Evolutionary conservation across 2,113 vertebrate genomes (phyloP), one percentile per base, ranked within the genome.

Genomic region (Aplodontia rufa): DNA sequence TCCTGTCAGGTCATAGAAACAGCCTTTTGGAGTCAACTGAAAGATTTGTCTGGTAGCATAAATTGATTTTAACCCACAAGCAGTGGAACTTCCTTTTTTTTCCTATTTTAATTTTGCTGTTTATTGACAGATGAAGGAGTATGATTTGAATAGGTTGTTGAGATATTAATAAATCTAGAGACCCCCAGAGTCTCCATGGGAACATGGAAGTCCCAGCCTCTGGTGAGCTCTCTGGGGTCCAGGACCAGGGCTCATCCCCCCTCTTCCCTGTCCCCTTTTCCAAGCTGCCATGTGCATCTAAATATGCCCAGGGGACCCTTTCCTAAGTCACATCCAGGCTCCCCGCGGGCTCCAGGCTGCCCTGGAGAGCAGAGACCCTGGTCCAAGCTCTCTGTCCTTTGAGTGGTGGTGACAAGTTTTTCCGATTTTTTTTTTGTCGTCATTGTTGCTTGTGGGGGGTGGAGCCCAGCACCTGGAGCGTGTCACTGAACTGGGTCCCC

Each of bases 331-430:
- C 66, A 40, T 42, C 13, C 16, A 35, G 78, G 13, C 0, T 7
- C 69, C 5, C 0, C 11, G 0, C 32, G 28, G 55, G 3, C 40
- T 35, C 6, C 16, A 81, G 81, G n/a, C n/a, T 8, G 22, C 72
- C 49, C 58, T 30, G 53, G 76, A 53, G 40, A 71, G 53, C 69
- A 53, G 40, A 71, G 37, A 17, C 51, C 19, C 51, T 12, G 8
- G 4, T 0, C 40, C 40, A 35, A 32, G 35, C 45, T 53, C n/a
- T 35, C 58, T 42, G 5, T 10, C 8, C 20, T 1, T 14, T 2
- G 17, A 10, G 22, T 6, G 32, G 19, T 26, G 0, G 8, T 37
- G 42, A 26, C 37, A 17, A 32, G 13, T 9, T 12, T 60, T 58
- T 13, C 32, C 5, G 5, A 32, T 35, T 8, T 4, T 6, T 42